Conservation (phyloP, 2,113 vertebrate genomes). For the Canis aureus region DNA sequence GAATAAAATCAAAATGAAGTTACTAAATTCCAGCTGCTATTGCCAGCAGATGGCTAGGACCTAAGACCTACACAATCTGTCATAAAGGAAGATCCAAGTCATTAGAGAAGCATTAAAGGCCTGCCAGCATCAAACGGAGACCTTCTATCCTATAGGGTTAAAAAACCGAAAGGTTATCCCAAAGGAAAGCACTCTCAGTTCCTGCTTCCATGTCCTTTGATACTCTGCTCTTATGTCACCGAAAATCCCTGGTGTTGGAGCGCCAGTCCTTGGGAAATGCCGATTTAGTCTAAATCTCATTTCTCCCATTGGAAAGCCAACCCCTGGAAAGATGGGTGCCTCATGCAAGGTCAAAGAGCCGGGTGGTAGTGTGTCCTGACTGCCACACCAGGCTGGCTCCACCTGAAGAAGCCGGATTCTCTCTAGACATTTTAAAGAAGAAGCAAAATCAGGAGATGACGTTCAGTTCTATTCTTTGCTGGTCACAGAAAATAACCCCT, state of each 20-base stretch:
- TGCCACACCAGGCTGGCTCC: background rate
- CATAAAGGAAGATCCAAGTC: background rate
- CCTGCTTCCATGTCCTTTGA: background rate
- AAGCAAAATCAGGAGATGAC: background rate
- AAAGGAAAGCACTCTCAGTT: background rate
- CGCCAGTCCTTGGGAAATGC: background rate
- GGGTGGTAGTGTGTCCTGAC: background rate
- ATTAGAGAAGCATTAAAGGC: background rate
- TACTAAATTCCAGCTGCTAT: background rate
- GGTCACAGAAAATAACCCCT: background rate
- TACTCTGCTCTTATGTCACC: background rate
- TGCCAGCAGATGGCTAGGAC: background rate
- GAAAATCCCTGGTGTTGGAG: background rate
- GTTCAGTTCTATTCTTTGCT: constrained; percentile 40
- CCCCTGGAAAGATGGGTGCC: background rate
- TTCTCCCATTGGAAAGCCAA: background rate
- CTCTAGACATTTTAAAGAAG: background rate
- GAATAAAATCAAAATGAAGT: background rate
- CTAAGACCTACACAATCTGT: background rate
- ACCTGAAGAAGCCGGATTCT: background rate
- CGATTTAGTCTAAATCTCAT: background rate
- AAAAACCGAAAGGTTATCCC: background rate
- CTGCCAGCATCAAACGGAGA: background rate
- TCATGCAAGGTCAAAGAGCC: background rate
- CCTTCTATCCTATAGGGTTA: background rate